Base-by-base conservation (phyloP, 2,797 vertebrate species). In the Dryobates pubescens region DNA sequence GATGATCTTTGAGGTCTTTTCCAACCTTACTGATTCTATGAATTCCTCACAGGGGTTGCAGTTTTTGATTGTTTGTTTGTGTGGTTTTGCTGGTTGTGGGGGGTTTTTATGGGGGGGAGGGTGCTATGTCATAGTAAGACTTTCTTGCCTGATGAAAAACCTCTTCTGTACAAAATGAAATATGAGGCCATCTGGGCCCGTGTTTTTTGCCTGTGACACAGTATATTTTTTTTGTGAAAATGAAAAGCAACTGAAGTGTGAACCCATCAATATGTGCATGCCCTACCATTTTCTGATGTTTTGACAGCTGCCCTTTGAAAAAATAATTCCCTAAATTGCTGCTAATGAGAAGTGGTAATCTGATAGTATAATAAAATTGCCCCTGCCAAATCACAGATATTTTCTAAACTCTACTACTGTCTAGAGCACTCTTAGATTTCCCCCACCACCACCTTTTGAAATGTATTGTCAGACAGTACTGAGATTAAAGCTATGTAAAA, bases 201-300 rank as follows among this genome's bases (percentile, higher is more conserved):
- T 32, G 6, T 47, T 81, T 90, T 77, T 82, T 92, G 77, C 76
- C 78, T 85, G 75, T 85, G 86, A 61, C 67, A 88, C 54, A 41
- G 68, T 68, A 4, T 62, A 82, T 61, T 79, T 93, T 93, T 43
- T 83, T 82, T 84, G 71, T 79, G 64, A 86, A 81, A 89, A 15
- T 36, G 77, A 91, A 74, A 79, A 84, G 57, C 2, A 0, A 2
- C 69, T 76, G 0, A 90, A 82, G 93, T 94, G 88, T 87, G 94
- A 96, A 92, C 59, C 53, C 87, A 86, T 78, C 95, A 95, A 82
- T 90, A 93, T 96, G 93, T 88, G 92, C 86, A n/a, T 85, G 86
- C 94, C 72, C 86, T 91, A n/a, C 58, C n/a, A 1, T 89, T 92
- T 88, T 82, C 84, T 90, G 79, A 20, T 96, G 36, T 90, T 94